These are phyloP conservation scores for Epirrhoe alternata DNA, from an alignment of 2,888 invertebrate genomes.

Conservation along the genomic window DNA sequence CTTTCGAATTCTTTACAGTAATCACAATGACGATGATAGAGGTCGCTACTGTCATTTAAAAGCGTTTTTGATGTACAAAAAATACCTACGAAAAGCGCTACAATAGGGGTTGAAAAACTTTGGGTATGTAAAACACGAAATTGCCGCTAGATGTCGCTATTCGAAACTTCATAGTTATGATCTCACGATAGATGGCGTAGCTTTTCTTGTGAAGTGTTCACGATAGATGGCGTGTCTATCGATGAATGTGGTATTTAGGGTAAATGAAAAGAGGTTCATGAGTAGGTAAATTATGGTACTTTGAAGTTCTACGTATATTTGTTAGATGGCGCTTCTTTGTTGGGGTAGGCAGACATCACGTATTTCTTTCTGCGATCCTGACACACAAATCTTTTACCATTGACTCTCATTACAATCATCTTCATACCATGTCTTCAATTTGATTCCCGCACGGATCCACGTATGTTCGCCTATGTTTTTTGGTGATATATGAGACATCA, in stretches of 20 bases:
- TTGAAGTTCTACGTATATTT: not conserved
- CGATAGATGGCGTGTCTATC: too few species aligned
- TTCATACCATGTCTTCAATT: too few species aligned
- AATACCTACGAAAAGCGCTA: not conserved
- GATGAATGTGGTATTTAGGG: not conserved
- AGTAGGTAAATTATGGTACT: not conserved
- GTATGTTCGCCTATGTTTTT: too few species aligned
- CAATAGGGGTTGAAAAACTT: not conserved
- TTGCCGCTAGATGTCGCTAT: slow-evolving; percentile 13
- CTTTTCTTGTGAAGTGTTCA: too few species aligned
- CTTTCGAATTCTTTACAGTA: too few species aligned
- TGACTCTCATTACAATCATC: too few species aligned
- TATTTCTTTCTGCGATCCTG: too few species aligned
- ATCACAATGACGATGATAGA: not conserved
- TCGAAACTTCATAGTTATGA: not conserved
- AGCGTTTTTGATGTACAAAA: not conserved
- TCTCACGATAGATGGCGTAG: slow-evolving; percentile 25
- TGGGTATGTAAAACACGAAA: not conserved
- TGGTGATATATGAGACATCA: too few species aligned
- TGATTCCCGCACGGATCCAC: too few species aligned
- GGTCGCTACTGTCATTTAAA: not conserved
- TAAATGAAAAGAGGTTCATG: not conserved
- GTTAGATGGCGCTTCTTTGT: not conserved
- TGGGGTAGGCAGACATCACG: not conserved
- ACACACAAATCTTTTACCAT: too few species aligned